Evolutionary conservation across 2,113 vertebrate species (phyloP).

Genomic region (Hippopotamus amphibius): DNA sequence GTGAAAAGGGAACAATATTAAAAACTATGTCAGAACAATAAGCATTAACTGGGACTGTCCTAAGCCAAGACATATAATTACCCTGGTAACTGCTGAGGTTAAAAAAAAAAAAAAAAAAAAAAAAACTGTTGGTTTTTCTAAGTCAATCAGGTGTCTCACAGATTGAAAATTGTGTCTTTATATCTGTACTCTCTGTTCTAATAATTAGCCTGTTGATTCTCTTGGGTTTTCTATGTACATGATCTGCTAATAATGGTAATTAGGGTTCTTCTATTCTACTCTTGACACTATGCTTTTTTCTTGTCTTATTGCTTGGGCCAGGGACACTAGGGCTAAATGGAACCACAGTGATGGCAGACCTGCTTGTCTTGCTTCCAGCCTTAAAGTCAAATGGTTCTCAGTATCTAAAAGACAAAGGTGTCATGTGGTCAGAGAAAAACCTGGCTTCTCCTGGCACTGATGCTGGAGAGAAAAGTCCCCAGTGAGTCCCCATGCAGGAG

Average conservation of each 20-base stretch:
- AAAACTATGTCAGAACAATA: background rate
- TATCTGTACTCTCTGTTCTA: background rate
- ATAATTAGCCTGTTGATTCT: background rate
- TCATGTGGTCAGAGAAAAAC: background rate
- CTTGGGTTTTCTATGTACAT: background rate
- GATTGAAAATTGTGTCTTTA: background rate
- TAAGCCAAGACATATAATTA: background rate
- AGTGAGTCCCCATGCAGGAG: background rate
- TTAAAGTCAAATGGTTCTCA: background rate
- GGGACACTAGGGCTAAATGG: fast-evolving
- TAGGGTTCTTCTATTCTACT: background rate
- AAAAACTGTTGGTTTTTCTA: background rate
- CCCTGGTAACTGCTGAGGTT: background rate
- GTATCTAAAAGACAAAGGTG: background rate
- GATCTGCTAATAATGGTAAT: background rate
- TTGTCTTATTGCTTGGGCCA: background rate
- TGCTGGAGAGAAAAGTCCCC: background rate
- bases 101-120: too few relatives aligned
- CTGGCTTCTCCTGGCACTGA: background rate
- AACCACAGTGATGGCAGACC: fast-evolving
- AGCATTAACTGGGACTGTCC: background rate
- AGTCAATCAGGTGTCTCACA: background rate
- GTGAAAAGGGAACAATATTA: background rate
- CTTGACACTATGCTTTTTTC: background rate
- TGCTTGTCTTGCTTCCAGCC: background rate